phyloP scores from a whole-genome alignment of 2,113 vertebrate genomes.

The Podarcis muralis region DNA sequence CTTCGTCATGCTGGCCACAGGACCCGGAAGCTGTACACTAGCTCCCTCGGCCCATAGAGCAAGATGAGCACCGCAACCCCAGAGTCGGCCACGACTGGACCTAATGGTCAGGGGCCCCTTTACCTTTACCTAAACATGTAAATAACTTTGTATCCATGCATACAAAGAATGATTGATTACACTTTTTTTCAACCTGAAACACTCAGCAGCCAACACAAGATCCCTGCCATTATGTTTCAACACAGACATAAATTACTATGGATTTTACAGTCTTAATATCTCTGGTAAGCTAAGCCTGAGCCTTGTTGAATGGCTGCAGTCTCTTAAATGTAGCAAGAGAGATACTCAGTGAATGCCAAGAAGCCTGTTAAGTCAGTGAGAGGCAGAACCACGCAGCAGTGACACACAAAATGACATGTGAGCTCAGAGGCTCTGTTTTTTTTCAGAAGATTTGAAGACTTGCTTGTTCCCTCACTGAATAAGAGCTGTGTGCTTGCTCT shows the following conservation, averaged over 20 bases:
- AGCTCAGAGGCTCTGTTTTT: background rate
- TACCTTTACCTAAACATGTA: too few relatives aligned
- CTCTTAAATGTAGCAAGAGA: background rate
- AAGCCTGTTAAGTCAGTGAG: background rate
- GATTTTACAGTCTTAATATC: background rate
- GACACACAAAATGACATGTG: background rate
- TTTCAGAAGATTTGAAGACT: background rate
- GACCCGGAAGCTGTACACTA: too few relatives aligned
- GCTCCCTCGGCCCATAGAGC: too few relatives aligned
- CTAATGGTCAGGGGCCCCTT: too few relatives aligned
- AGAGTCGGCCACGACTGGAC: too few relatives aligned
- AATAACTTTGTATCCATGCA: background rate
- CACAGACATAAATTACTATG: background rate
- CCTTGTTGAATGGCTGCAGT: background rate
- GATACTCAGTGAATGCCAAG: background rate
- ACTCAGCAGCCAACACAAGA: background rate
- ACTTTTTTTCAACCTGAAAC: background rate
- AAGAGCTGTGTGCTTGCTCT: background rate
- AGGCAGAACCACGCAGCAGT: background rate
- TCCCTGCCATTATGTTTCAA: background rate
- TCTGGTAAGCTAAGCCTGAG: background rate
- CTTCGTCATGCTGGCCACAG: too few relatives aligned
- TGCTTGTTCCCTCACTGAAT: background rate
- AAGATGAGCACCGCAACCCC: too few relatives aligned
- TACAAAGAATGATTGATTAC: background rate